phyloP scores from a whole-genome alignment of 2,888 invertebrate species.

The Leucoma salicis region DNA sequence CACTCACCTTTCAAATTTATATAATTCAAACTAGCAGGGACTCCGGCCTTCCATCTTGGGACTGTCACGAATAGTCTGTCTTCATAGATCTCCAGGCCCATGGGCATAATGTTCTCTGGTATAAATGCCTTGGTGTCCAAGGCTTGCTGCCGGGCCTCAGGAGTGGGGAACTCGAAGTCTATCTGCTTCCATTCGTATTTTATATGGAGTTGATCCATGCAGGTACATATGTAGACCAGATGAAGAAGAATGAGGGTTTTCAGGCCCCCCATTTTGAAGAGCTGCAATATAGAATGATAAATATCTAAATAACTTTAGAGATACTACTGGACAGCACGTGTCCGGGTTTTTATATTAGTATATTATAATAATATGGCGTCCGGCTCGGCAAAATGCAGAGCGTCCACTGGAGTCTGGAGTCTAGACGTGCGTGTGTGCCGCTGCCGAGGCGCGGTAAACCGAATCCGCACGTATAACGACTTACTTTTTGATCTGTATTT shows the following conservation, averaged over 20 bases:
- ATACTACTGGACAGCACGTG: no score
- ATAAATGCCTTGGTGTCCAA: constrained; percentile 83
- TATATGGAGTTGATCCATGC: constrained; percentile 86
- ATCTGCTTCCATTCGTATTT: constrained; percentile 88
- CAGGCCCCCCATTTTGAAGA: constrained; percentile 55
- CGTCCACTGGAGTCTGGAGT: no score
- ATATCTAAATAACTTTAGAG: no score
- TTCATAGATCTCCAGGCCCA: constrained; percentile 87
- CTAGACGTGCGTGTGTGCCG: no score
- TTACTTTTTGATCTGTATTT: no score
- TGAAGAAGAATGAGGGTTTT: constrained; percentile 60
- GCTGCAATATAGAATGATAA: constrained; percentile 46
- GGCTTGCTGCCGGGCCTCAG: constrained; percentile 81
- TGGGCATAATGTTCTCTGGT: constrained; percentile 87
- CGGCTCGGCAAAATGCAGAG: no score
- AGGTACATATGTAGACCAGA: constrained; percentile 57
- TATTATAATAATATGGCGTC: no score
- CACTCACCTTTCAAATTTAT: constrained; percentile 86
- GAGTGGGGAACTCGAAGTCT: constrained; percentile 85
- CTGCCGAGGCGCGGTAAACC: no score
- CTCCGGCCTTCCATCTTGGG: constrained; percentile 88
- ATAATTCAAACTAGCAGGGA: constrained; percentile 88
- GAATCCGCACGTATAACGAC: no score
- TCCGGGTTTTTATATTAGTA: no score
- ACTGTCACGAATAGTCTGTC: constrained; percentile 87